Conservation (phyloP, 2,113 vertebrate species). For the Vimba vimba region DNA sequence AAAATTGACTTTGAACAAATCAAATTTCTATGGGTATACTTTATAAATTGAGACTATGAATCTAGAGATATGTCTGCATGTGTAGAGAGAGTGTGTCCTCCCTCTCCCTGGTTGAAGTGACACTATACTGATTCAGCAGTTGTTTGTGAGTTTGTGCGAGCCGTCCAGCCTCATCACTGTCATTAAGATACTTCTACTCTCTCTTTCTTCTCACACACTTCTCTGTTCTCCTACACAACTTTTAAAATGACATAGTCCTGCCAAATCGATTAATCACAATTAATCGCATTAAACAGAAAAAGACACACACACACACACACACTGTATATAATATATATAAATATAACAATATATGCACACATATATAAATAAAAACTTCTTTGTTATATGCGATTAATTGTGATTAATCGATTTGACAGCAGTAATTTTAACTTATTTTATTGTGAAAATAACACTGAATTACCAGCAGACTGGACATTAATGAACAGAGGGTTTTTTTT, state of each 20-base stretch:
- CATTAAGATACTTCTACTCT: background rate
- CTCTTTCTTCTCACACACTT: background rate
- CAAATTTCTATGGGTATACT: background rate
- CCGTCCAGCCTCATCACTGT: conserved; percentile 28
- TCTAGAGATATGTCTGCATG: background rate
- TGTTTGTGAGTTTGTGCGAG: conserved; percentile 16
- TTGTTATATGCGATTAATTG: too few relatives aligned
- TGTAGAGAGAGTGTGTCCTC: background rate
- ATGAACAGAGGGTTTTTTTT: background rate
- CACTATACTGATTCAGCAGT: conserved; percentile 45
- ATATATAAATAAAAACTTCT: too few relatives aligned
- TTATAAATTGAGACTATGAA: background rate
- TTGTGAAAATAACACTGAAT: background rate
- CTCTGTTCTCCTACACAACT: background rate
- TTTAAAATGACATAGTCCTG: background rate
- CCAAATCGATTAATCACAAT: too few relatives aligned
- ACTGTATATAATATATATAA: too few relatives aligned
- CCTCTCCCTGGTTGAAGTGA: background rate
- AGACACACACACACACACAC: too few relatives aligned
- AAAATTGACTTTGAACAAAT: background rate
- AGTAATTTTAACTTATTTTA: background rate
- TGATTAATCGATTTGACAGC: too few relatives aligned
- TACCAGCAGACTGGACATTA: background rate
- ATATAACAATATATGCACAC: too few relatives aligned
- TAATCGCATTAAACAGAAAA: too few relatives aligned